Base-by-base conservation (phyloP, 2,797 vertebrate genomes). In the Dipus sagitta region DNA sequence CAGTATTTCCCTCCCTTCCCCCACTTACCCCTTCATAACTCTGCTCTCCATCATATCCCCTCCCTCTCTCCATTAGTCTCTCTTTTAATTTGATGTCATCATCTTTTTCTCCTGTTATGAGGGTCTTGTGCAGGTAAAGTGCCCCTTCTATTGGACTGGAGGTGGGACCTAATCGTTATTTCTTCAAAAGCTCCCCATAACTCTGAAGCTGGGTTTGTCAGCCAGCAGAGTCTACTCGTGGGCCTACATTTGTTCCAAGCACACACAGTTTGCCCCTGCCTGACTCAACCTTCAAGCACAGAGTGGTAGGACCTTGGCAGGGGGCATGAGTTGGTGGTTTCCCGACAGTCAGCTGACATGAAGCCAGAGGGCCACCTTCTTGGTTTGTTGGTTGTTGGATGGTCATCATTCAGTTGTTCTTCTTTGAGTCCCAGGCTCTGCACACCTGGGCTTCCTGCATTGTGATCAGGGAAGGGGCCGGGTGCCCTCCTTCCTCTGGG, bases 211-310 rank as follows among this genome's bases (percentile, higher is more conserved):
- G 54, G n/a, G 28, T 54, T 11, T 17, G 15, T 42, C 64, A 52
- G 38, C 23, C 6, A 21, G 7, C 0, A 2, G 30, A 79, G 18
- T 30, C 18, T 0, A 18, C 2, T 30, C 0, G 17, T 72, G 38
- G 6, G 28, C 30, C 76, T 81, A 15, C 28, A 15, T 47, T 87
- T 90, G 18, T 52, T 77, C 38, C 0, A 20, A 86, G 54, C 54
- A 68, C 38, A 38, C 20, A 58, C 54, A 80, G 3, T 1, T 21
- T 38, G 0, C 58, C 17, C 3, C 24, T n/a, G 13, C 34, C n/a
- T 5, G 3, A 60, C 9, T 28, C 7, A 7, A 9, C 0, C 2
- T 58, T 42, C 4, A 7, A 86, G 71, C 52, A 6, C 72, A 18
- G 2, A 21, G 52, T 82, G 23, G 26, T 52, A 32, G 34, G 21